Percentiles rank a stretch among this genome's conserved stretches.
These are phyloP conservation scores for Cacatua alba DNA, from an alignment of 2,113 vertebrate genomes.

Conservation along the genomic window DNA sequence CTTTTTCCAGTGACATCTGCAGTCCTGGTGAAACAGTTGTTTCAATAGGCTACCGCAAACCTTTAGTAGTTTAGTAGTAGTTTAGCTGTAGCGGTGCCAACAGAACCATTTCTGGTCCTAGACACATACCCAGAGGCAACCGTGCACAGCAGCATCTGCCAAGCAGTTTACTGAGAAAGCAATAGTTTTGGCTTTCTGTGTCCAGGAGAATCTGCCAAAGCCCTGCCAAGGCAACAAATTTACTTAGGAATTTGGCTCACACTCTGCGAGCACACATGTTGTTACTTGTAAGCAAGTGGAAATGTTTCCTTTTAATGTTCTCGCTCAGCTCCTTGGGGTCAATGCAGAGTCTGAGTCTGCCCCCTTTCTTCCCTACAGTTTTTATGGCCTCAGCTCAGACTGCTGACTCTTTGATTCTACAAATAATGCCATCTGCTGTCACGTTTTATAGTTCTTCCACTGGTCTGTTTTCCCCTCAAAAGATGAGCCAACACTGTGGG, in stretches of 20 bases:
- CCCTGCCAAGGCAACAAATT: conserved; percentile 22
- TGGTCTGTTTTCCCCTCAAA: not conserved
- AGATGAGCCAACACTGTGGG: not conserved
- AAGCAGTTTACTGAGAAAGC: not conserved
- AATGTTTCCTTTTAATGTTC: not conserved
- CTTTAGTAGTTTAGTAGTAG: not conserved
- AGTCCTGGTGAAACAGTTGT: not conserved
- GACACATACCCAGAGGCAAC: not conserved
- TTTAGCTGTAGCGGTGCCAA: not conserved
- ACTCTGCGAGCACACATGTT: not conserved
- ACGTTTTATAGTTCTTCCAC: not conserved
- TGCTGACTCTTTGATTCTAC: conserved; percentile 25
- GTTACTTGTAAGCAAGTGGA: conserved; percentile 33
- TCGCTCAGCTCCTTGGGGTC: not conserved
- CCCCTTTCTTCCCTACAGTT: not conserved
- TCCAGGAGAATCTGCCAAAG: not conserved
- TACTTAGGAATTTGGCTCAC: conserved; percentile 13
- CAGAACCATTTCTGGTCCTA: not conserved
- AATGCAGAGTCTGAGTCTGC: not conserved
- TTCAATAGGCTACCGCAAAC: not conserved
- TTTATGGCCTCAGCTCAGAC: not conserved
- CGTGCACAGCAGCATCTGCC: not conserved
- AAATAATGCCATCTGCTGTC: conserved; percentile 53
- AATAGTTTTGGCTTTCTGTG: not conserved
- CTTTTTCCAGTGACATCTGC: not conserved